Percentiles rank a stretch among this genome's conserved stretches.
Evolutionary conservation across 2,888 invertebrate species (phyloP).

Genomic region (Athetis lepigone): DNA sequence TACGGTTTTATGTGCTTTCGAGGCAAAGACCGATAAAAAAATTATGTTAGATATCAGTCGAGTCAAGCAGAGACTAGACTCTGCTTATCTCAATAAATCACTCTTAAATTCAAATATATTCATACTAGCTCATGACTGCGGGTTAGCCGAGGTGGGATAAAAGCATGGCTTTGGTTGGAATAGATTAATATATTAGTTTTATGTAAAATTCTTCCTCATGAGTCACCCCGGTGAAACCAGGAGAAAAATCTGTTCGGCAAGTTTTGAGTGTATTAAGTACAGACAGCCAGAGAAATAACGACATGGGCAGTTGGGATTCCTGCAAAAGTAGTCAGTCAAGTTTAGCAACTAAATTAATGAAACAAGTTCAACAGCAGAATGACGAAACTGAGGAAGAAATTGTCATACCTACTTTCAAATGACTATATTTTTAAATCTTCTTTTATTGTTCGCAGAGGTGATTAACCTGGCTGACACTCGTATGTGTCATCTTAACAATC

Average conservation of each 20-base stretch:
- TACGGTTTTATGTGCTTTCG: background rate
- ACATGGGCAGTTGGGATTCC: background rate
- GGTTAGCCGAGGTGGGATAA: too few species aligned
- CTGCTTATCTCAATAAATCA: background rate
- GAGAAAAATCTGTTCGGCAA: too few species aligned
- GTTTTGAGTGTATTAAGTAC: too few species aligned
- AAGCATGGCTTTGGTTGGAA: too few species aligned
- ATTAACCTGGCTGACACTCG: slow-evolving; percentile 15
- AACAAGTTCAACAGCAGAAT: slow-evolving; percentile 21
- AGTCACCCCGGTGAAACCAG: too few species aligned
- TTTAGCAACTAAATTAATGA: slow-evolving; percentile 25
- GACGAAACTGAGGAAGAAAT: slow-evolving; percentile 13
- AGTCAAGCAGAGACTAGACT: background rate
- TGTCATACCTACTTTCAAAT: slow-evolving; percentile 23
- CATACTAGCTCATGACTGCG: too few species aligned
- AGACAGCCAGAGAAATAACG: slow-evolving; percentile 2
- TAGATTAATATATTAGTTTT: too few species aligned
- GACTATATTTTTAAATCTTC: slow-evolving; percentile 5
- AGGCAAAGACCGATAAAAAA: background rate
- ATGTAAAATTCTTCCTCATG: too few species aligned
- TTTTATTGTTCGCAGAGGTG: slow-evolving; percentile 15
- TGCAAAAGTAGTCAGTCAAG: slow-evolving; percentile 29
- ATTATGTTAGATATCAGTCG: background rate
- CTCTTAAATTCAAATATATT: background rate
- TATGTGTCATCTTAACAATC: slow-evolving; percentile 15